Evolutionary conservation across 2,888 invertebrate species (phyloP), one percentile per base, ranked within the genome.

Genomic region (Callimorpha dominula): DNA sequence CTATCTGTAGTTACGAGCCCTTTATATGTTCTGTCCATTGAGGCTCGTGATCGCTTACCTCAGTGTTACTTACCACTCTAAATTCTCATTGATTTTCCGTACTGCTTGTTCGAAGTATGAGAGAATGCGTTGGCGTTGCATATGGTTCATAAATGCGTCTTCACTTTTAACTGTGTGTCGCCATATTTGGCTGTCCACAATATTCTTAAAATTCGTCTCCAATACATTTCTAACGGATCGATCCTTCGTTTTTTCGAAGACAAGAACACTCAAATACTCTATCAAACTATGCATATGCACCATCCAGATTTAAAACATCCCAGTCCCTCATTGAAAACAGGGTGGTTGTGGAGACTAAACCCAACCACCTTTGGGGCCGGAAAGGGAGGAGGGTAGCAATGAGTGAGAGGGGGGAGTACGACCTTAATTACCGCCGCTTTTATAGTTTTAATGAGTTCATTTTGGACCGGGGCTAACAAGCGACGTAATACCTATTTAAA

Each of bases 371-470:
- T 72, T 73, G 86, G 86, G 86, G 83, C 85, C 85, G 87, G 87
- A 84, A 84, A 83, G 85, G 83, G 83, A 81, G 82, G 86, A 76
- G 80, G 83, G 82, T 76, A 82, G 82, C 84, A 83, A 84, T 79
- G 81, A 84, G 85, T 81, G 82, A 81, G 81, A 84, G 85, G 88
- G 43, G 70, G 88, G 90, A 89, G 90, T 87, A 89, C 88, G 93
- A 93, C 90, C 93, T 94, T 97, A 97, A 97, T 97, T 97, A 97
- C 97, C 96, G 96, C 96, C 95, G 96, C 96, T 96, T 97, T 97
- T 97, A 97, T 97, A 97, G 96, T 97, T 97, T 97, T 97, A 97
- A 97, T 97, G 97, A 97, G 96, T 97, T 97, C 97, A 96, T 97
- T 95, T 95, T 93, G 94, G 96, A 96, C 96, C 96, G 96, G 95